Conservation (phyloP, 2,888 invertebrate species). For the Cerastis rubricosa region DNA sequence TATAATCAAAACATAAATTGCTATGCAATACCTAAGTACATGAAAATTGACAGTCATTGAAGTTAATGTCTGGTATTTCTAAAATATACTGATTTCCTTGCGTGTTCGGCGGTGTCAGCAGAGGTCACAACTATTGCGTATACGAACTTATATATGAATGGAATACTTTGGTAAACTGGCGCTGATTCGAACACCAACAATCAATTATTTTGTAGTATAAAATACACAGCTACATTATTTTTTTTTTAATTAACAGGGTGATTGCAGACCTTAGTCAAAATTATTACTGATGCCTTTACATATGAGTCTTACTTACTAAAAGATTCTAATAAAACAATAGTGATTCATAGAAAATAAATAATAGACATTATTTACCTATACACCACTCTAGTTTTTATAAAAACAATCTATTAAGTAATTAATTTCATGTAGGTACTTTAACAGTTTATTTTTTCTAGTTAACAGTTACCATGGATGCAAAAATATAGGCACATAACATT, state of each 20-base stretch:
- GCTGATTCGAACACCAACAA: slow-evolving; percentile 2
- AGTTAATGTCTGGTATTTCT: slow-evolving; percentile 18
- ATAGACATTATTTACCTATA: not conserved
- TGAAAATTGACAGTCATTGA: slow-evolving; percentile 38
- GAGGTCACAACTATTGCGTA: slow-evolving; percentile 42
- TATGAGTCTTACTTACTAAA: not conserved
- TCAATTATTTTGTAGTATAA: not conserved
- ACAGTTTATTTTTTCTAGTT: not conserved
- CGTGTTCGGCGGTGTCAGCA: slow-evolving; percentile 26
- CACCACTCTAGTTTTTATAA: no score
- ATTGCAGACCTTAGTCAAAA: not conserved
- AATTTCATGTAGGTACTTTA: no score
- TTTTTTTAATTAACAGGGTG: not conserved
- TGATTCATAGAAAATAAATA: not conserved
- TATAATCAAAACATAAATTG: not conserved
- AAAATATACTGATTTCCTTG: slow-evolving; percentile 22
- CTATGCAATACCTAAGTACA: not conserved
- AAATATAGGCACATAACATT: slow-evolving; percentile 1
- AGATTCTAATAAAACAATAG: not conserved
- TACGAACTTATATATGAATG: slow-evolving; percentile 26
- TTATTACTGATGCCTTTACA: not conserved
- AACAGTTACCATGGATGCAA: not conserved
- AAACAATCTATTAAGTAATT: no score
- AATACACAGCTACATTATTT: not conserved
- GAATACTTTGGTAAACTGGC: not conserved